Evolutionary conservation across 2,888 invertebrate species (phyloP), one percentile per base, ranked within the genome.

Genomic region (Aplocera efformata): DNA sequence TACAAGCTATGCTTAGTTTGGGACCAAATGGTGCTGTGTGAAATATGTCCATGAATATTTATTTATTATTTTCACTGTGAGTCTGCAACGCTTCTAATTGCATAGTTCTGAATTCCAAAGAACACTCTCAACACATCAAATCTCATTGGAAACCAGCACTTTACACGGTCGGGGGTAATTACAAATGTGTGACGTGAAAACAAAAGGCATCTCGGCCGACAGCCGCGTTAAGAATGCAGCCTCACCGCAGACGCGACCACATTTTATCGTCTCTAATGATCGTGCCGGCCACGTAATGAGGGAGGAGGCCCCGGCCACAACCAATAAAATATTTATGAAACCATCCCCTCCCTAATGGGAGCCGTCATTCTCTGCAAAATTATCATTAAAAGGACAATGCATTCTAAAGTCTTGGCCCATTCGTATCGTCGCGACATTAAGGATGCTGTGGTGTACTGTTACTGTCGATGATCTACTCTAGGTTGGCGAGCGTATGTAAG

Each of bases 301-400:
- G 67, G 72, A 68, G 73, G 68, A 63, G 59, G 65, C 69, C 66
- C 64, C 63, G 64, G 62, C 72, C 71, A 61, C 69, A 65, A 73
- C 79, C 83, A 83, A 82, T 84, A 82, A 83, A 80, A 77, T 83
- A 83, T 84, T 83, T 83, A 83, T 83, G 82, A 80, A 81, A 79
- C 68, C 77, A 65, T 73, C 78, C 74, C 67, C 62, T 50, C 53
- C 53, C 67, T 83, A 84, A 84, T 84, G 79, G 78, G 71, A 67
- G 67, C 72, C 73, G 80, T 77, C 79, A 79, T 17, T 17, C 13
- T 17, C 13, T 17, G 80, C 82, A 79, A 75, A 75, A 72, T 44
- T 44, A 35, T 44, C 39, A 44, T 44, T 44, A 39, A 36, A 35
- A 36, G 34, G 29, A 44, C 44, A 44, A 48, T 48, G 39, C 72